These are phyloP conservation scores for Erynnis tages DNA, from an alignment of 2,888 invertebrate species.

Conservation along the genomic window DNA sequence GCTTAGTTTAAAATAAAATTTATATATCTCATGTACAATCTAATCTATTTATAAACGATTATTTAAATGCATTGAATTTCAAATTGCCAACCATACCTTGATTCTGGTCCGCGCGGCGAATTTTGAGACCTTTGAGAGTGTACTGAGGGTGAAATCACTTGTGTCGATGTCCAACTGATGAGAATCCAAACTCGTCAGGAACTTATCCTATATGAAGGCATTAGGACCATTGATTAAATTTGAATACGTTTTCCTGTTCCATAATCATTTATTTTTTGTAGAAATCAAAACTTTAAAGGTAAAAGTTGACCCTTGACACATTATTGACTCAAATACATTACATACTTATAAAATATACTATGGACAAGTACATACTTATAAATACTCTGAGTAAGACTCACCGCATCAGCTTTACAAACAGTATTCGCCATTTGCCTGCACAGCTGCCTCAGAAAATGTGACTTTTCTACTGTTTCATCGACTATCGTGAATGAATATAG, in stretches of 20 bases:
- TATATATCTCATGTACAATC: constrained; percentile 11
- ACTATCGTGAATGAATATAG: constrained; percentile 93
- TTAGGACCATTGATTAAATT: too few species aligned
- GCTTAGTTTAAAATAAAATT: constrained; percentile 36
- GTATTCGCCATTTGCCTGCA: constrained; percentile 96
- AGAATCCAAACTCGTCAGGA: constrained; percentile 88
- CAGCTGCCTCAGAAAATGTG: constrained; percentile 89
- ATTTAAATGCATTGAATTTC: not conserved
- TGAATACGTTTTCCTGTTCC: too few species aligned
- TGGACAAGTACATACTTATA: constrained; percentile 1
- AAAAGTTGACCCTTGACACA: too few species aligned
- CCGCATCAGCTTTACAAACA: constrained; percentile 95
- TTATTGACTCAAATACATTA: too few species aligned
- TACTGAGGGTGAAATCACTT: constrained; percentile 92
- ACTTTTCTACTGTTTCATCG: constrained; percentile 91
- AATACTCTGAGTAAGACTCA: constrained; percentile 83
- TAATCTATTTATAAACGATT: not conserved
- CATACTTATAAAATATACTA: too few species aligned
- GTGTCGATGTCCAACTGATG: constrained; percentile 94
- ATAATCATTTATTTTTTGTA: too few species aligned
- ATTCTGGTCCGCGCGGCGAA: constrained; percentile 91
- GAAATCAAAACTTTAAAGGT: too few species aligned
- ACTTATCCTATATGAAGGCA: constrained; percentile 85
- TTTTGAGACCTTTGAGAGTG: constrained; percentile 95
- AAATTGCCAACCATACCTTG: constrained; percentile 77